phyloP scores from a whole-genome alignment of 2,113 vertebrate genomes.

The Petrocephalus zakoni region DNA sequence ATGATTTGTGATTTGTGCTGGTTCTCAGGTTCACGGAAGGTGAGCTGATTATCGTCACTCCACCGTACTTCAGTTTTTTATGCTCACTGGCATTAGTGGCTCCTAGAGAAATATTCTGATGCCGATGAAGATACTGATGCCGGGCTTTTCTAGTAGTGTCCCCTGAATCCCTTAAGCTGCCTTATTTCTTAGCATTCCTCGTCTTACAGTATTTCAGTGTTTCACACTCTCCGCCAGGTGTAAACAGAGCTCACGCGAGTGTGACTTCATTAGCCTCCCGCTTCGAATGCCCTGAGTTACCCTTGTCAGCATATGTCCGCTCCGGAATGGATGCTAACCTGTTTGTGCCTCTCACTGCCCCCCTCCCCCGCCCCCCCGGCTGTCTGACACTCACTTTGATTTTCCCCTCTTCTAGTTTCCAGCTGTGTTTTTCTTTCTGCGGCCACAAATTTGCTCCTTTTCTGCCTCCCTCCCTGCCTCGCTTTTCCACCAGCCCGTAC shows the following conservation, averaged over 20 bases:
- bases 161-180: background rate
- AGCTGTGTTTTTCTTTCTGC: slow-evolving; percentile 29
- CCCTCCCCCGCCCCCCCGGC: background rate
- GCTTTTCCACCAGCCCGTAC: background rate
- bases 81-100: background rate
- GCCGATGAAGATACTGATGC: slow-evolving; percentile 19
- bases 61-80: background rate
- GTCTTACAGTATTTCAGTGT: background rate
- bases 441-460: slow-evolving; percentile 44
- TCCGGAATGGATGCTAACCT: slow-evolving; percentile 47
- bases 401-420: background rate
- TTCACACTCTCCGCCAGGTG: background rate
- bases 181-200: background rate
- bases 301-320: slow-evolving; percentile 48
- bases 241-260: background rate
- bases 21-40: background rate
- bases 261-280: background rate
- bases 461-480: slow-evolving; percentile 4
- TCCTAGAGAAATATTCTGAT: background rate
- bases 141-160: slow-evolving; percentile 38
- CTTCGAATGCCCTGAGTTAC: slow-evolving; percentile 26
- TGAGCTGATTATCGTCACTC: background rate
- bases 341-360: background rate
- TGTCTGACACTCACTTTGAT: background rate
- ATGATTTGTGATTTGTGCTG: background rate